Evolutionary conservation across 2,888 invertebrate genomes (phyloP).

Genomic region (Drosophila sordidula): DNA sequence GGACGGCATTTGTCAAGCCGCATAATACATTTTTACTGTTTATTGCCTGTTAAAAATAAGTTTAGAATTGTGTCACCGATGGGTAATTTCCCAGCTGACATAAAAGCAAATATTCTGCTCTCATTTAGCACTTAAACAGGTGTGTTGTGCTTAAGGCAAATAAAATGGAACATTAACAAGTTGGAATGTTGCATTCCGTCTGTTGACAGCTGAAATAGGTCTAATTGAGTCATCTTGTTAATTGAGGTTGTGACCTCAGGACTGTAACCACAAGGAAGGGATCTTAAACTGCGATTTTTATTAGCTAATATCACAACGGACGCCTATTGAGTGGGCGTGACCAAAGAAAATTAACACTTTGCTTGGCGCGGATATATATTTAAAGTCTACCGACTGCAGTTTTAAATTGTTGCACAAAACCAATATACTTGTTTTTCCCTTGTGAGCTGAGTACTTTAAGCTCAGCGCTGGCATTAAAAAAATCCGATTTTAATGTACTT

Average conservation of each 20-base stretch:
- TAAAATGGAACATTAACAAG: neutral
- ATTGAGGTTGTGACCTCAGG: neutral
- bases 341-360: no score
- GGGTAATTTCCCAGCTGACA: constrained; percentile 6
- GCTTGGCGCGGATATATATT: no score
- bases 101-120: constrained; percentile 10
- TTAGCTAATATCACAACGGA: no score
- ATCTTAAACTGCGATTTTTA: no score
- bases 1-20: neutral
- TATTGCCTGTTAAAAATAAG: neutral
- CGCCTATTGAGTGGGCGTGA: no score
- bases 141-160: constrained; percentile 5
- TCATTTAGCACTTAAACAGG: constrained; percentile 8
- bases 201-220: neutral
- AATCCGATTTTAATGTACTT: neutral
- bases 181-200: neutral
- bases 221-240: neutral
- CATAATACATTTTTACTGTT: neutral
- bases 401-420: no score
- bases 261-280: no score
- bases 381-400: no score
- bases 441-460: no score
- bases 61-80: constrained; percentile 1
- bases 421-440: no score
- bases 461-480: neutral